Evolutionary conservation across 2,888 invertebrate species (phyloP), one percentile per base, ranked within the genome.

Genomic region (Scaptomyza polygonia): DNA sequence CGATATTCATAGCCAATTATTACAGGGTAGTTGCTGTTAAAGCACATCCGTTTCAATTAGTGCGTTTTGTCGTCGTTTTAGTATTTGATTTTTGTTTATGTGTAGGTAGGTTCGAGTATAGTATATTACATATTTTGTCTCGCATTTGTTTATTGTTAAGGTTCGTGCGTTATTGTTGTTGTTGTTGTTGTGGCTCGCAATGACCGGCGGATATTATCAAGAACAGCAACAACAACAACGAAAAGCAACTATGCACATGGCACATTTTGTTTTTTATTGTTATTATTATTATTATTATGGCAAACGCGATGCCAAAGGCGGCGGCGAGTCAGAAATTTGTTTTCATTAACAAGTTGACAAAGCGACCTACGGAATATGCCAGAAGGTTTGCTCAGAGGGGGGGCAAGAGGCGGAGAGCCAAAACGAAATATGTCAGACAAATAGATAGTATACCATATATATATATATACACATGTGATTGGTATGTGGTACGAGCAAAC

Each of bases 131-230:
- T 4, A 21, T 16, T 36, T 1, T 16, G 0, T 62, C 39, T 51
- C 34, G 43, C 1, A 12, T 27, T 47, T 30, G 30, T 39, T 36
- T 12, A 49, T 40, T 40, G 7, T 34, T 36, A 21, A 51, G 72
- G 65, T 51, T 54, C 59, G 27, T 42, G 49, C 45, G 36, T 57
- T 66, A 44, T 47, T 45, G 11, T 29, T 49, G 42, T 42, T 67
- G 57, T 25, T 61, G 57, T 67, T 25, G 25, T 25, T 25, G 25
- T 25, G 59, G 59, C 77, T 57, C 58, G 63, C 70, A 77, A 47
- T 79, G 84, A 72, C 80, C 84, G 58, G 66, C 83, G 86, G 83
- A 78, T 78, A 78, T 82, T 79, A 75, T 86, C 79, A 79, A 45
- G 62, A 39, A 29, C 32, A 12, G 36, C 47, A 69, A 53, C 43